phyloP scores from a whole-genome alignment of 2,797 vertebrate species.

The Chelonia mydas region DNA sequence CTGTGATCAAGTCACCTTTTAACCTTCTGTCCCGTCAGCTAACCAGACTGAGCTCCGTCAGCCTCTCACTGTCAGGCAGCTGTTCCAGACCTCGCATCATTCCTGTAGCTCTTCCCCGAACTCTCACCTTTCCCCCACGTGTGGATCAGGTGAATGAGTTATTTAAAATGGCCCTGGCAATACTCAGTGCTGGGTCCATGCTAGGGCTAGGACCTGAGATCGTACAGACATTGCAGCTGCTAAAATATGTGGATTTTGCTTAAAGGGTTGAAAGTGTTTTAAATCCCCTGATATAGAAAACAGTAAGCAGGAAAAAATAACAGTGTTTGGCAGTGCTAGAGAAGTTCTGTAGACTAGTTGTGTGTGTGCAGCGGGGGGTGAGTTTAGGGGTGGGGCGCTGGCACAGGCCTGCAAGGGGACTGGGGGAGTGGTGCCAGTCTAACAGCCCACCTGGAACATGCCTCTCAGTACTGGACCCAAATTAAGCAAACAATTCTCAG shows the following conservation, averaged over 20 bases:
- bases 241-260: background rate
- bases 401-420: background rate
- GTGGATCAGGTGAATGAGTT: background rate
- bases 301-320: background rate
- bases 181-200: background rate
- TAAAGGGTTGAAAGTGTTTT: background rate
- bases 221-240: background rate
- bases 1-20: background rate
- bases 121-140: background rate
- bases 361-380: background rate
- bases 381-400: background rate
- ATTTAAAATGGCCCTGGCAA: background rate
- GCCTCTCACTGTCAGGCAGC: background rate
- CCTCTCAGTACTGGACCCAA: background rate
- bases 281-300: background rate
- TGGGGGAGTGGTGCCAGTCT: background rate
- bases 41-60: background rate
- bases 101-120: too few relatives aligned
- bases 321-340: background rate
- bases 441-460: background rate
- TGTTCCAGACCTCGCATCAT: background rate
- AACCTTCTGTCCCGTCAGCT: background rate
- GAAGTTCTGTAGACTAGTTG: background rate
- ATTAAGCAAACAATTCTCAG: background rate
- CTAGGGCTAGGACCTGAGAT: background rate